These are phyloP conservation scores for Cheilosia urbana DNA, from an alignment of 2,888 invertebrate genomes.

Conservation along the genomic window DNA sequence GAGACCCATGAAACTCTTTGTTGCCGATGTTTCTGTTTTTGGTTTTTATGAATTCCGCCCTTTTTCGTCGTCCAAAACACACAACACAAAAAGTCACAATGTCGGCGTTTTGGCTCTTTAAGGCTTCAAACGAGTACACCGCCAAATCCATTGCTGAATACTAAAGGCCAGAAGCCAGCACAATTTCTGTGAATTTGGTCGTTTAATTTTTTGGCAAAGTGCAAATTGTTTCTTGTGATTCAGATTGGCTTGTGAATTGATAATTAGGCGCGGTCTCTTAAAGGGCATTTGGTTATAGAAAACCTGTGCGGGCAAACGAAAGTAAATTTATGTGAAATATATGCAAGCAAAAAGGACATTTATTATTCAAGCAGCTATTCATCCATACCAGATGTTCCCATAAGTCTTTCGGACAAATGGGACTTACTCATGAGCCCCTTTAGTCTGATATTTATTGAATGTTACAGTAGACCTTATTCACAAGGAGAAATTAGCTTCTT, in stretches of 20 bases:
- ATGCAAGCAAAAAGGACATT: too few species aligned
- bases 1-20: conserved; percentile 52
- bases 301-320: neutral
- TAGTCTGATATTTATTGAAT: too few species aligned
- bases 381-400: too few species aligned
- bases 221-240: conserved; percentile 55
- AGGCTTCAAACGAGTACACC: conserved; percentile 63
- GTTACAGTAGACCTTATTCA: too few species aligned
- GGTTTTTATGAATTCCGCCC: conserved; percentile 72
- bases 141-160: conserved; percentile 62
- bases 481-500: too few species aligned
- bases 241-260: conserved; percentile 49
- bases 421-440: too few species aligned
- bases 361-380: too few species aligned
- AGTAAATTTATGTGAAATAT: neutral
- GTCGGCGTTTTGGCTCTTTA: conserved; percentile 61
- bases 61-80: conserved; percentile 55
- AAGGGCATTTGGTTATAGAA: neutral
- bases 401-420: too few species aligned
- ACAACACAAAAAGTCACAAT: conserved; percentile 53
- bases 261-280: conserved; percentile 42
- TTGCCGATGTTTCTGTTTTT: conserved; percentile 58
- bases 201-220: conserved; percentile 63
- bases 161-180: conserved; percentile 50
- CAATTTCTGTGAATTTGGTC: conserved; percentile 66